Evolutionary conservation across 2,797 vertebrate genomes (phyloP).

Genomic region (Aulostomus chinensis): DNA sequence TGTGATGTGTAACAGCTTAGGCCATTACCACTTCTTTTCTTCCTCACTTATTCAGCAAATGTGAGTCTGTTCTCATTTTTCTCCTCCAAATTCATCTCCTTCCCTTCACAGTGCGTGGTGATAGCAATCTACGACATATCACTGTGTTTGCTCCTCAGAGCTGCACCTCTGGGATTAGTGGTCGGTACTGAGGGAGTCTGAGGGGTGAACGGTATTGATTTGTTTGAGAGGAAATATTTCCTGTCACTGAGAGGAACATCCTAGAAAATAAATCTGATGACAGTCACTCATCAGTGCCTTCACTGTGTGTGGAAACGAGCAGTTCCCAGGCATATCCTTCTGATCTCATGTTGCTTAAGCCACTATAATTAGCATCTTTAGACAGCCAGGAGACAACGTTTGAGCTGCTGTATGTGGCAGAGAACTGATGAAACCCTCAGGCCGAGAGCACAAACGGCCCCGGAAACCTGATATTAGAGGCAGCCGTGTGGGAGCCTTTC

Average conservation of each 20-base stretch:
- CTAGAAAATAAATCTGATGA: constrained; percentile 29
- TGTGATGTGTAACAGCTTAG: constrained; percentile 55
- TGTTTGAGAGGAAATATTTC: constrained; percentile 22
- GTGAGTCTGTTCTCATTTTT: too few species aligned
- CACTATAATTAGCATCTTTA: constrained; percentile 50
- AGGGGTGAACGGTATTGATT: constrained; percentile 58
- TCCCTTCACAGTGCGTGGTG: background rate
- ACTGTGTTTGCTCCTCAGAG: too few species aligned
- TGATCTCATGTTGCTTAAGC: constrained; percentile 36
- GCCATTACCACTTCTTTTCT: constrained; percentile 49
- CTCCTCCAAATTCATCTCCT: constrained; percentile 10
- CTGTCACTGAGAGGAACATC: constrained; percentile 41
- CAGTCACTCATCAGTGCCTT: constrained; percentile 39
- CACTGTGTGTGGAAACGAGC: too few species aligned
- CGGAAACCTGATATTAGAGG: constrained; percentile 28
- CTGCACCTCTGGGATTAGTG: background rate
- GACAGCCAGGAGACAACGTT: constrained; percentile 35
- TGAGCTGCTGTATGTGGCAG: constrained; percentile 30
- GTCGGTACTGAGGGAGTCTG: background rate
- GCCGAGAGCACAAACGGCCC: constrained; percentile 20
- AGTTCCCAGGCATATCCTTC: constrained; percentile 16
- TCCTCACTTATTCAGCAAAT: too few species aligned
- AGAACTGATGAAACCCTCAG: constrained; percentile 34
- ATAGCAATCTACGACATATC: too few species aligned
- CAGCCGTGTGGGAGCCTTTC: constrained; percentile 29